A percentile compares a stretch with the other conserved stretches of the same genome.
phyloP scores from a whole-genome alignment of 2,797 vertebrate species.

The Gobio occitaniae region DNA sequence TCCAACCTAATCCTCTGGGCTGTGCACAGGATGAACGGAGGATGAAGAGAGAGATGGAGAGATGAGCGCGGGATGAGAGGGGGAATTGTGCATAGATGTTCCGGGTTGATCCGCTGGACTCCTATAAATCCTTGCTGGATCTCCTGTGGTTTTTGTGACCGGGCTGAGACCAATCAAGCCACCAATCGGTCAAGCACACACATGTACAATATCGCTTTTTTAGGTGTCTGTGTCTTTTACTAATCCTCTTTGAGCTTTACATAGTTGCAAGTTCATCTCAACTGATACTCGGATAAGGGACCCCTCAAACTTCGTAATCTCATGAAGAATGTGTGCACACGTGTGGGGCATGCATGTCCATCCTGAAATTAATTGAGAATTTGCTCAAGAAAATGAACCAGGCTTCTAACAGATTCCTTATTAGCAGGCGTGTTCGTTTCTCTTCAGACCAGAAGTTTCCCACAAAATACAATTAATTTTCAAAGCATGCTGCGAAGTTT shows the following conservation, averaged over 20 bases:
- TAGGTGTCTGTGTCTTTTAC: conserved; percentile 25
- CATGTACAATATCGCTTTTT: conserved; percentile 17
- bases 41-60: conserved; percentile 46
- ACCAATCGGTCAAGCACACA: not conserved
- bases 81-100: conserved; percentile 41
- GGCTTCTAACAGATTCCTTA: not conserved
- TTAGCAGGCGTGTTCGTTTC: not conserved
- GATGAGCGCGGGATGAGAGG: conserved; percentile 48
- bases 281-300: conserved; percentile 17
- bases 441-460: conserved; percentile 13
- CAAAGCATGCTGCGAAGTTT: not conserved
- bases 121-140: conserved; percentile 53
- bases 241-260: conserved; percentile 34
- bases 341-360: not conserved
- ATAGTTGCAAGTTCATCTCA: conserved; percentile 21
- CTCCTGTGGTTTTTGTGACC: conserved; percentile 29
- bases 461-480: not conserved
- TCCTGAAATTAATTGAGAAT: not conserved
- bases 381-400: not conserved
- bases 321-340: not conserved
- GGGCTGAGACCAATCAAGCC: conserved; percentile 8
- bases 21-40: conserved; percentile 37
- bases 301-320: not conserved
- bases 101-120: conserved; percentile 42
- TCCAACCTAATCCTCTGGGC: conserved; percentile 55